Evolutionary conservation across 1,140 invertebrate genomes (phyloP).

Genomic region (Caenorhabditis inopinata): DNA sequence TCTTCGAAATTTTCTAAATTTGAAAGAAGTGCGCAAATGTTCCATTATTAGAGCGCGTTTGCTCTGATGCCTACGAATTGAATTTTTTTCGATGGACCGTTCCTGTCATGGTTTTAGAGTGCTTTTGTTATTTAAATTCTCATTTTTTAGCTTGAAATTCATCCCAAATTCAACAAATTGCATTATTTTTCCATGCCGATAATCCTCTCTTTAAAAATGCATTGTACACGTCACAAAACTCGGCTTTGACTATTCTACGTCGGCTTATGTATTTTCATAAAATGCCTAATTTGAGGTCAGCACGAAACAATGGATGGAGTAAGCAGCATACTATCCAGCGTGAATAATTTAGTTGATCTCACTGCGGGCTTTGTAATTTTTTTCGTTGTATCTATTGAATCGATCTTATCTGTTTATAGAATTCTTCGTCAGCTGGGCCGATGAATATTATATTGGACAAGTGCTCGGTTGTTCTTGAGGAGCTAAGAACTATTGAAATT

Average conservation of each 20-base stretch:
- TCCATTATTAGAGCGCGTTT: background rate
- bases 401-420: background rate
- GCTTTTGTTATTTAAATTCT: background rate
- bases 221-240: background rate
- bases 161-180: too few species aligned
- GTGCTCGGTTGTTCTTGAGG: background rate
- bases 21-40: background rate
- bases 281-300: background rate
- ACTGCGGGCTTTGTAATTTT: background rate
- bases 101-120: background rate
- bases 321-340: background rate
- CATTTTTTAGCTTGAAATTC: too few species aligned
- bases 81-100: background rate
- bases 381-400: background rate
- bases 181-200: too few species aligned
- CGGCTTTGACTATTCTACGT: background rate
- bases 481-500: constrained; percentile 17
- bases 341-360: background rate
- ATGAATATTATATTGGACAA: background rate
- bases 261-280: background rate
- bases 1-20: too few species aligned
- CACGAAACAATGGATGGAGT: background rate
- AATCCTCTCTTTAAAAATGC: too few species aligned
- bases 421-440: background rate
- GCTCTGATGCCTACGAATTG: background rate